Conservation (phyloP, 2,888 invertebrate genomes). For the Chalcis sispes region DNA sequence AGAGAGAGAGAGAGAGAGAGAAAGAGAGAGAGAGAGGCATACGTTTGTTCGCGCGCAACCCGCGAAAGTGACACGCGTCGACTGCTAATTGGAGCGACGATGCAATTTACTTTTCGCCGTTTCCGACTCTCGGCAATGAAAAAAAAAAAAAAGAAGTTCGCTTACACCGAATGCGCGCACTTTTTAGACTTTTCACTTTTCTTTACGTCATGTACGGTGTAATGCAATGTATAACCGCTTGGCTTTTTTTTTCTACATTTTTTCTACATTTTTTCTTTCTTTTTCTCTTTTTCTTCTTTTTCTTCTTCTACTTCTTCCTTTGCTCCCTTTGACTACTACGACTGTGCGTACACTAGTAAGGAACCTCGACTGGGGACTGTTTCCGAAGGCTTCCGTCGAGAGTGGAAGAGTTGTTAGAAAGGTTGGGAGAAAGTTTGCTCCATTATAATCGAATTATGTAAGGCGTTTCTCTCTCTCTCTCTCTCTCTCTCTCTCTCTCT, state of each 20-base stretch:
- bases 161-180: not conserved
- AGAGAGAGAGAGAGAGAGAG: not conserved
- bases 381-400: too few species aligned
- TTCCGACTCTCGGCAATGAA: too few species aligned
- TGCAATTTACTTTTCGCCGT: too few species aligned
- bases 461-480: not conserved
- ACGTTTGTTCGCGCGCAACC: not conserved
- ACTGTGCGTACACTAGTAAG: too few species aligned
- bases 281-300: not conserved
- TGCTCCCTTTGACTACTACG: too few species aligned
- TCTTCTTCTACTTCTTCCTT: not conserved
- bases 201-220: not conserved
- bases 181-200: conserved; percentile 2
- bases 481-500: not conserved
- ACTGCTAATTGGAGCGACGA: conserved; percentile 15
- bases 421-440: too few species aligned
- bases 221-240: not conserved
- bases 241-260: not conserved
- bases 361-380: too few species aligned
- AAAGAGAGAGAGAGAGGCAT: not conserved
- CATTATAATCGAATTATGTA: conserved; percentile 13
- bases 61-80: too few species aligned
- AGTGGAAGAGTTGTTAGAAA: too few species aligned
- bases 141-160: too few species aligned
- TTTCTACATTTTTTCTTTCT: not conserved